Base-by-base conservation (phyloP, 2,888 invertebrate genomes). In the Anorthoa munda region DNA sequence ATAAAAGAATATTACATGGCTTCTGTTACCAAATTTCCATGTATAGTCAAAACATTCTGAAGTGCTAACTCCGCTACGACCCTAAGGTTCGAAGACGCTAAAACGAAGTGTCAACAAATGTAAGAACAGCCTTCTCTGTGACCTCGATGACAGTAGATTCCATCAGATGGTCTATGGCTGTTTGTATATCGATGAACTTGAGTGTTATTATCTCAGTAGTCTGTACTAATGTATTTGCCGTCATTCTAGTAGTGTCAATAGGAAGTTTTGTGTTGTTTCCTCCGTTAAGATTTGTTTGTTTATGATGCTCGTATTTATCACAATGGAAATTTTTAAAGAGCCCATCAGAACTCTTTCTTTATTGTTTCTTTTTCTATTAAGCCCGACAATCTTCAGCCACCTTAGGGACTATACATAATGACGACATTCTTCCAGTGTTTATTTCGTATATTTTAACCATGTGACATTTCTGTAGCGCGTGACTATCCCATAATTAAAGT, bases 121-220 rank as follows among this genome's bases (percentile, higher is more conserved):
- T 69, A 51, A 59, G 67, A 68, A 79, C 82, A 76, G 48, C 79
- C 82, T 86, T 85, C 86, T 59, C 11, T 26, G 39, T 71, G 74
- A 73, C 86, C 87, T 86, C 74, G 72, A 78, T 53, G 75, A 65
- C 75, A 72, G 79, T 66, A 63, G 50, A 68, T 68, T 21, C 59
- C 78, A 70, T 82, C 65, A 56, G 23, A 72, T 66, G 56, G 46
- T 48, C 26, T 60, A 39, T 46, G 46, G 51, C 23, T 66, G 23
- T 84, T 72, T 68, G 56, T 23, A 9, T 58, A 71, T 66, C 48
- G 75, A 83, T 76, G 69, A 76, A 76, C 76, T 83, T 80, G 73
- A 77, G 46, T 56, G 53, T 63, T 68, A 73, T 81, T 84, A 64
- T 81, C 72, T 71, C 45, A 66, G 45, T 66, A 50, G 65, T 48